Base-by-base conservation (phyloP, 2,113 vertebrate species). In the Cairina moschata region DNA sequence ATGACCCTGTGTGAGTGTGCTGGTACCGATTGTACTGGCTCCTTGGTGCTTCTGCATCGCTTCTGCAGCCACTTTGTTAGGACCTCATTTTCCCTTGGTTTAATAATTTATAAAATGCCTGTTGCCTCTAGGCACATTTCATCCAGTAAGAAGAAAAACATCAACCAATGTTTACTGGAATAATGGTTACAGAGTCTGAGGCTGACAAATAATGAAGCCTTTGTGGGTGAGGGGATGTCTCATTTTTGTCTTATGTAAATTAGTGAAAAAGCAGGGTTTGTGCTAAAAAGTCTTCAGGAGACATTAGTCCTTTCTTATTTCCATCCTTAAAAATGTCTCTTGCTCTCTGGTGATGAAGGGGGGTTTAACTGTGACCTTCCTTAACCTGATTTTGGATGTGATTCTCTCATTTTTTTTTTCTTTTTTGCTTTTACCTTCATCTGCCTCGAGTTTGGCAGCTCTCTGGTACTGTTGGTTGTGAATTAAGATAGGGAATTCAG, bases 41-140 rank as follows among this genome's bases (percentile, higher is more conserved):
- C 67, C 93, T 69, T 22, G 42, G 88, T 94, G 79, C 87, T 90
- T 85, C 74, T 84, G 58, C 55, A 25, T 69, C 25, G 9, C 68
- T 79, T 91, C 86, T 95, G 91, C 81, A 63, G 85, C 80, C 69
- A 87, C 96, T 96, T 95, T 88, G 93, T 92, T 92, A 73, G 91
- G 92, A 95, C 89, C 86, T 86, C 94, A 52, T 93, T 97, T 96
- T 94, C 83, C 46, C 90, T 94, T 73, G 94, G 96, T 91, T 95
- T 91, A 93, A 95, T 97, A 88, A 93, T 97, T 96, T 96, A 91
- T 97, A 77, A 94, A 94, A 74, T 31, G 87, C 90, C 58, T 88
- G 86, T 87, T 90, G 95, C 93, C 96, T 96, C 73, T 63, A 75
- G 95, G 95, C 93, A 77, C 92, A 8, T 94, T 96, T 92, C 88